Evolutionary conservation across 2,797 vertebrate genomes (phyloP).

Genomic region (Brachyrhaphis roseni): DNA sequence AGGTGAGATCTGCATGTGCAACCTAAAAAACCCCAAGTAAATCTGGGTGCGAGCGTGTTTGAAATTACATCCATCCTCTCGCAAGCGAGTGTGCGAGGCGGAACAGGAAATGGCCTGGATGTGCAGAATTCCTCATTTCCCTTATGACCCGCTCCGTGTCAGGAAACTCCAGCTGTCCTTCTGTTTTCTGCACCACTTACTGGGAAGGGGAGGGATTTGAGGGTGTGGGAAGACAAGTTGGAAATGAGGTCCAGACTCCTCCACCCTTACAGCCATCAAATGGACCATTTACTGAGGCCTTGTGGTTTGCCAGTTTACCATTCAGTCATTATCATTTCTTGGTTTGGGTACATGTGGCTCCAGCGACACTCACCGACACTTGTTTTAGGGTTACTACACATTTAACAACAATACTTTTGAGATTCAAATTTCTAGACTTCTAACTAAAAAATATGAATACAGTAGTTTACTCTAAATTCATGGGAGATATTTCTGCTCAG

Average conservation of each 20-base stretch:
- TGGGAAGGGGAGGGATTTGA: conserved; percentile 4
- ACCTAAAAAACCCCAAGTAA: conserved; percentile 37
- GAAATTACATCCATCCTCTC: conserved; percentile 25
- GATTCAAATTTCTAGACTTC: neutral
- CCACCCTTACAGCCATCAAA: neutral
- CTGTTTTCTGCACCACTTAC: conserved; percentile 27
- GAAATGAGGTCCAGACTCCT: conserved; percentile 10
- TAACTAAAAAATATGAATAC: neutral
- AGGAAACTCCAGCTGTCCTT: conserved; percentile 69
- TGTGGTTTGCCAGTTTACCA: conserved; percentile 1
- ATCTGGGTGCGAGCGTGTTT: conserved; percentile 7
- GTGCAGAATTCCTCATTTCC: conserved; percentile 73
- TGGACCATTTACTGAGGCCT: neutral
- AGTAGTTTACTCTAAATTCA: neutral
- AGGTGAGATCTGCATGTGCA: conserved; percentile 11
- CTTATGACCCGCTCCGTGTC: conserved; percentile 49
- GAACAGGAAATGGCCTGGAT: conserved; percentile 74
- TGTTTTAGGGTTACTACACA: neutral
- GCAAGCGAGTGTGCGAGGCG: conserved; percentile 34
- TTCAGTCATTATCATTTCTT: neutral
- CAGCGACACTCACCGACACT: neutral
- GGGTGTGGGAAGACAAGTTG: neutral
- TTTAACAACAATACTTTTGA: neutral
- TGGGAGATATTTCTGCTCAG: neutral
- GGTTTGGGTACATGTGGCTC: conserved; percentile 19